phyloP scores from a whole-genome alignment of 2,888 invertebrate genomes.

The Diaphora mendica region DNA sequence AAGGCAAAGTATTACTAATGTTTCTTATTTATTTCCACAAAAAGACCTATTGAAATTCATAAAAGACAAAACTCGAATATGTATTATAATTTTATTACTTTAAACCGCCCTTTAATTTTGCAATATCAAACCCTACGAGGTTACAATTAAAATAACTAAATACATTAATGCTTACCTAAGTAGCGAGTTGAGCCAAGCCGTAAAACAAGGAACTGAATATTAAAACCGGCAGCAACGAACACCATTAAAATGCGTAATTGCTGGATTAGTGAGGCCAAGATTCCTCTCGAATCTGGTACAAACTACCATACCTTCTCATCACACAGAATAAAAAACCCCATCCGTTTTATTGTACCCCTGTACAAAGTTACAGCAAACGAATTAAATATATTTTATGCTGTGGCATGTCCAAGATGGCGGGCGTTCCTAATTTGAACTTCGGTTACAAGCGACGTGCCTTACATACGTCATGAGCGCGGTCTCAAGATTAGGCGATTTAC shows the following conservation, averaged over 20 bases:
- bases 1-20: background rate
- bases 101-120: constrained; percentile 30
- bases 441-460: constrained; percentile 76
- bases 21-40: background rate
- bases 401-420: constrained; percentile 68
- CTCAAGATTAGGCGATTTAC: constrained; percentile 85
- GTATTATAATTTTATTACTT: constrained; percentile 1
- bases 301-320: constrained; percentile 48
- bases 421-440: constrained; percentile 72
- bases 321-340: constrained; percentile 53
- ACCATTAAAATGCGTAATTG: constrained; percentile 86
- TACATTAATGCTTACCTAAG: constrained; percentile 66
- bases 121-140: constrained; percentile 44
- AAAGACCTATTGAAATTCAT: background rate
- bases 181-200: constrained; percentile 69
- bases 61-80: background rate
- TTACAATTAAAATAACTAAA: constrained; percentile 69
- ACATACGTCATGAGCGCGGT: constrained; percentile 83
- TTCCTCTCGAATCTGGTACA: constrained; percentile 70
- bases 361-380: background rate
- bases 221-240: constrained; percentile 81
- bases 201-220: constrained; percentile 85
- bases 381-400: constrained; percentile 53
- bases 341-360: constrained; percentile 19
- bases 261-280: constrained; percentile 85